These are phyloP conservation scores for Vulpes vulpes DNA, from an alignment of 2,113 vertebrate species.

Conservation along the genomic window DNA sequence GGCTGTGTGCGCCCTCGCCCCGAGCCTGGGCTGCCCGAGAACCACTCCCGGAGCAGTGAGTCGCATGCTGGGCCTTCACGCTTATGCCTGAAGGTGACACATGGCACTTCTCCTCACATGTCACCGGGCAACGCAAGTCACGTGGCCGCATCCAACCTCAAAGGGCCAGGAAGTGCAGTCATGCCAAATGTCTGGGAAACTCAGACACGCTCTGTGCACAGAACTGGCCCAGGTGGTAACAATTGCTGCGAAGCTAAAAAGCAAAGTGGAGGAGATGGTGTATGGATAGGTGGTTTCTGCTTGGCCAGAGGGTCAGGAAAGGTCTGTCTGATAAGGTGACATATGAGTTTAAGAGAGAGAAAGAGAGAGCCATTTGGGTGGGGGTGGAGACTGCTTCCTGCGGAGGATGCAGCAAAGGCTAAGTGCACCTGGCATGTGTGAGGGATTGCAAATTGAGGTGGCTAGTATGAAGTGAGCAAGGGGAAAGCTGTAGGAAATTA, in stretches of 20 bases:
- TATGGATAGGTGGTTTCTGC: not conserved
- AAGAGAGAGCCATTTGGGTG: not conserved
- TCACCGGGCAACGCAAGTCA: not conserved
- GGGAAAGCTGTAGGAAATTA: not conserved
- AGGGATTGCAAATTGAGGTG: not conserved
- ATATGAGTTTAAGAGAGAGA: not conserved
- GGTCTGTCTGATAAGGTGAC: not conserved
- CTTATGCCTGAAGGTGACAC: not conserved
- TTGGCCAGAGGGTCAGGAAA: not conserved
- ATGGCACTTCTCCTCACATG: not conserved
- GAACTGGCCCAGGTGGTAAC: not conserved
- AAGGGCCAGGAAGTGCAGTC: not conserved
- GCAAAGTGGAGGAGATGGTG: not conserved
- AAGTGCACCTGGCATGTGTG: not conserved
- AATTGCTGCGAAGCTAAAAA: not conserved
- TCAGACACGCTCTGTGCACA: not conserved
- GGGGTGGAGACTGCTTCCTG: not conserved
- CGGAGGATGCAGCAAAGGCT: not conserved
- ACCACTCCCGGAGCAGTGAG: not conserved
- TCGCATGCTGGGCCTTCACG: not conserved
- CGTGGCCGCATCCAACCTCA: not conserved
- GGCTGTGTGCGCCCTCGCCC: not conserved
- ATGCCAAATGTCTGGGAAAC: not conserved
- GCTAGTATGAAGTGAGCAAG: not conserved
- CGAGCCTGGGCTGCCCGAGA: not conserved